These are phyloP conservation scores for Ammodytes marinus DNA, from an alignment of 2,113 vertebrate species.

Conservation along the genomic window DNA sequence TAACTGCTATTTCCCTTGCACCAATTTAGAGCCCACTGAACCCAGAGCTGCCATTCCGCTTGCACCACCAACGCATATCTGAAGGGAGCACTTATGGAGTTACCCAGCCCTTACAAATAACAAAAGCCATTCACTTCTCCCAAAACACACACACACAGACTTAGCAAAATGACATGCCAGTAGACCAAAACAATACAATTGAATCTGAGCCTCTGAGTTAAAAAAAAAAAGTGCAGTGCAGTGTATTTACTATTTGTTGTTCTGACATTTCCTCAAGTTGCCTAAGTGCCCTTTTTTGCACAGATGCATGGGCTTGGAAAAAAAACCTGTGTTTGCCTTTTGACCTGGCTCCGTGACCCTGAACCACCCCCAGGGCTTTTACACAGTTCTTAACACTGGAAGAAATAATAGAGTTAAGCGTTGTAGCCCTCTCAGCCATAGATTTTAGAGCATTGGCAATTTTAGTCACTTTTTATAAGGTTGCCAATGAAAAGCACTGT, in stretches of 20 bases:
- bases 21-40: constrained; percentile 51
- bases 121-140: background rate
- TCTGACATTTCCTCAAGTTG: background rate
- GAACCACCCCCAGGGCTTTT: background rate
- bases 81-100: constrained; percentile 21
- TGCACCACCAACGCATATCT: constrained; percentile 29
- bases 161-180: background rate
- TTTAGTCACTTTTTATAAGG: background rate
- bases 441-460: background rate
- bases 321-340: constrained; percentile 16
- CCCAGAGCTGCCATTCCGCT: constrained; percentile 24
- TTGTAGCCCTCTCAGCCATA: background rate
- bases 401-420: background rate
- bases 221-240: background rate
- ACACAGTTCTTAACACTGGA: background rate
- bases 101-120: background rate
- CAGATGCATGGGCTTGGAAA: constrained; percentile 2
- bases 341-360: constrained; percentile 18
- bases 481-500: background rate
- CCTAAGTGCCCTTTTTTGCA: background rate
- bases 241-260: background rate
- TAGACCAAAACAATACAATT: background rate
- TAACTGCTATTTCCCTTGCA: constrained; percentile 49
- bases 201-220: background rate
- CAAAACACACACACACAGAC: no score